Conservation (phyloP, 2,888 invertebrate genomes). For the Odontocerum albicorne region DNA sequence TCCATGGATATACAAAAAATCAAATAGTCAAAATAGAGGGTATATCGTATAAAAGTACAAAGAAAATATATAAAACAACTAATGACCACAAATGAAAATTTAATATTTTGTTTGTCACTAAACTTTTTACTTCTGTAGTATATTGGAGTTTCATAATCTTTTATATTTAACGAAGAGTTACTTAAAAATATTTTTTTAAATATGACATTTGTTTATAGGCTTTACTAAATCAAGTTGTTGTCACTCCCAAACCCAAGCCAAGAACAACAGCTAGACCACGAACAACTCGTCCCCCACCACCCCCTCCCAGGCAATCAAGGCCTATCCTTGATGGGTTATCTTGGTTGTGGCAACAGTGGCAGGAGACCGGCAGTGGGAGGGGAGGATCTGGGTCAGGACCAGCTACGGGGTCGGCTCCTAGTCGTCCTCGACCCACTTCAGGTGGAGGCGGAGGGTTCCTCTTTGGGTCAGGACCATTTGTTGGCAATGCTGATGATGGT, state of each 20-base stretch:
- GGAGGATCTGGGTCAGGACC: conserved; percentile 41
- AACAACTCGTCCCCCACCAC: conserved; percentile 47
- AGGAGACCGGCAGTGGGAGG: conserved; percentile 54
- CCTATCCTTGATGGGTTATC: conserved; percentile 60
- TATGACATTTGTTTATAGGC: conserved; percentile 44
- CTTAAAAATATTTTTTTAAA: neutral
- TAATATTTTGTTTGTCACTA: too few relatives aligned
- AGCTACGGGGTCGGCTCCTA: conserved; percentile 13
- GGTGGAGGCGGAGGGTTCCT: conserved; percentile 43
- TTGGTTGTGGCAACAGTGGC: conserved; percentile 63
- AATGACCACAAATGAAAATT: too few relatives aligned
- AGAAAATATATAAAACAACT: too few relatives aligned
- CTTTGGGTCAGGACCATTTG: conserved; percentile 57
- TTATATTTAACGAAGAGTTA: too few relatives aligned
- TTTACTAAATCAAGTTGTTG: conserved; percentile 61
- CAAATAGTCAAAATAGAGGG: too few relatives aligned
- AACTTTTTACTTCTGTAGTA: too few relatives aligned
- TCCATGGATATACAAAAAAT: too few relatives aligned
- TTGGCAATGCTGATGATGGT: conserved; percentile 53
- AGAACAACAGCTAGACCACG: conserved; percentile 46
- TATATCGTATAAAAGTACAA: too few relatives aligned
- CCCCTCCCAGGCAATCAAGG: conserved; percentile 49
- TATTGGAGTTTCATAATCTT: too few relatives aligned
- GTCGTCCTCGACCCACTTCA: conserved; percentile 41
- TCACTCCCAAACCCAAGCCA: conserved; percentile 54